Evolutionary conservation across 2,797 vertebrate species (phyloP).

Genomic region (Microctenopoma steveboyesi): DNA sequence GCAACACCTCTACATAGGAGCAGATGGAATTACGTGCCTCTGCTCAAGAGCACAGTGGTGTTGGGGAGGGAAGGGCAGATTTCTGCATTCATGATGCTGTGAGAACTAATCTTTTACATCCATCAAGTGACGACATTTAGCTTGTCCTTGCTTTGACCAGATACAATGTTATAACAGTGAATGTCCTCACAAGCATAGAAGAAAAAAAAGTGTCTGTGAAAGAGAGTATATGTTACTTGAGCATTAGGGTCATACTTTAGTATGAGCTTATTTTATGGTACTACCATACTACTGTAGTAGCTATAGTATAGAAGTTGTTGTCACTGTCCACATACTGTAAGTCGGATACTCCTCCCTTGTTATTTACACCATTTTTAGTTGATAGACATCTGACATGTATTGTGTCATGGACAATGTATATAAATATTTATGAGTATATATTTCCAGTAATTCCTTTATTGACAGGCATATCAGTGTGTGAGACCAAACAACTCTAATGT

Average conservation of each 20-base stretch:
- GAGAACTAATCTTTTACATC: background rate
- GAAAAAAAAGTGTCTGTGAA: background rate
- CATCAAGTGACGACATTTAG: background rate
- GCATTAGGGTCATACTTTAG: no score
- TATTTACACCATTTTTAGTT: background rate
- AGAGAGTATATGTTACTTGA: no score
- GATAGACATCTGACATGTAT: background rate
- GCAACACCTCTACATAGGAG: no score
- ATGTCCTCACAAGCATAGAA: background rate
- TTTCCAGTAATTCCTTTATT: conserved; percentile 31
- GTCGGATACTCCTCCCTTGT: background rate
- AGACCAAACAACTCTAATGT: conserved; percentile 24
- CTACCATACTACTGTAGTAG: no score
- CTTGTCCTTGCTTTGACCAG: background rate
- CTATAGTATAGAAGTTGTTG: background rate
- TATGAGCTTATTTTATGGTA: no score
- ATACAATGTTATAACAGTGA: background rate
- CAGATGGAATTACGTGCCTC: no score
- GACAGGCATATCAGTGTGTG: conserved; percentile 17
- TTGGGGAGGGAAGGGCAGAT: no score
- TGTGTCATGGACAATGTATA: background rate
- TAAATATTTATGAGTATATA: conserved; percentile 7
- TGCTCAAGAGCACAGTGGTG: no score
- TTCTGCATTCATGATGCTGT: no score
- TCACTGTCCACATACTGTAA: background rate